Percentiles rank a stretch among this genome's conserved stretches.
Conservation (phyloP, 1,140 invertebrate species). For the Cotesia typhae region DNA sequence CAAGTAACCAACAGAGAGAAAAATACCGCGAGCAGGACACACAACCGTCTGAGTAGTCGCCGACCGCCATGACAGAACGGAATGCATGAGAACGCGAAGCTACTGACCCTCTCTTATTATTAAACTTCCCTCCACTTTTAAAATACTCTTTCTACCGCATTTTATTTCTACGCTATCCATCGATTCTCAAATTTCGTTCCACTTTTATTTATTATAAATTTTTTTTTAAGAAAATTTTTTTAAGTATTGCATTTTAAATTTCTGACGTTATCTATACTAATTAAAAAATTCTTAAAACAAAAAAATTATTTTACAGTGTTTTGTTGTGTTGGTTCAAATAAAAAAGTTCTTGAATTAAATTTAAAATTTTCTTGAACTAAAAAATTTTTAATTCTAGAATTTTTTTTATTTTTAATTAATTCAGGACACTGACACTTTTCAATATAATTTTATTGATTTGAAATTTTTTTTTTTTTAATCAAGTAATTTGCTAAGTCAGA, state of each 20-base stretch:
- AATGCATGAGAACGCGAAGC: conserved; percentile 64
- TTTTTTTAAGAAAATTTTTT: background rate
- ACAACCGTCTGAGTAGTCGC: conserved; percentile 52
- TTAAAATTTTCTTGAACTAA: too few relatives aligned
- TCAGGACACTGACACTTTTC: too few relatives aligned
- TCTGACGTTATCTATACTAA: too few relatives aligned
- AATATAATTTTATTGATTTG: too few relatives aligned
- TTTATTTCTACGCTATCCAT: conserved; percentile 1
- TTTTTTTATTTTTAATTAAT: too few relatives aligned
- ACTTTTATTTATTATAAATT: background rate
- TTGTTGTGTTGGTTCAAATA: too few relatives aligned
- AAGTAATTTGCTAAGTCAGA: too few relatives aligned
- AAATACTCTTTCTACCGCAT: conserved; percentile 9
- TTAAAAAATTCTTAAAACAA: too few relatives aligned
- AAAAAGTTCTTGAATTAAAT: too few relatives aligned
- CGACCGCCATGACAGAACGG: conserved; percentile 62
- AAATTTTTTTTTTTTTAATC: too few relatives aligned
- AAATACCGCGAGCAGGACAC: conserved; percentile 43
- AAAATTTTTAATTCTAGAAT: too few relatives aligned
- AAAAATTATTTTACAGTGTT: too few relatives aligned
- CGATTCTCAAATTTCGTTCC: conserved; percentile 6
- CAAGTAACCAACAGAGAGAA: conserved; percentile 42
- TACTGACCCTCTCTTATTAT: conserved; percentile 52
- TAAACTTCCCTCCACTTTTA: conserved; percentile 24
- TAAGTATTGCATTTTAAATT: background rate